These are phyloP conservation scores for Takifugu bimaculatus DNA, from an alignment of 2,113 vertebrate species.

Conservation along the genomic window DNA sequence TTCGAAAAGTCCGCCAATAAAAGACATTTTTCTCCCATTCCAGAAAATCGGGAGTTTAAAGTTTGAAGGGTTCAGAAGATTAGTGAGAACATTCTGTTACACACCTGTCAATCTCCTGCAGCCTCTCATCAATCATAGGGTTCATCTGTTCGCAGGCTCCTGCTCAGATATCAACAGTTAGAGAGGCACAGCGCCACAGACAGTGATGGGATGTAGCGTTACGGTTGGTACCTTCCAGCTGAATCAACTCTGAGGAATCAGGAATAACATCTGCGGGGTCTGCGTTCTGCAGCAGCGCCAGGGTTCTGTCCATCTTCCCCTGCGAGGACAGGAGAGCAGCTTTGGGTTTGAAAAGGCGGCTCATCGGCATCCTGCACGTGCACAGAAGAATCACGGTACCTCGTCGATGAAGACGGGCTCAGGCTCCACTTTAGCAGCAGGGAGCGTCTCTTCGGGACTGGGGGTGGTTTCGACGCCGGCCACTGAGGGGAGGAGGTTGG, in stretches of 20 bases:
- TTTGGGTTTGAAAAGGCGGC: no score
- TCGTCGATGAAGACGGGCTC: constrained; percentile 93
- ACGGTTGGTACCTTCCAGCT: constrained; percentile 84
- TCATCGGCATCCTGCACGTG: background rate
- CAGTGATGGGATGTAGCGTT: constrained; percentile 7
- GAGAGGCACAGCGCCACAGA: background rate
- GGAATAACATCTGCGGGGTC: constrained; percentile 86
- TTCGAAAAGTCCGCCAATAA: no score
- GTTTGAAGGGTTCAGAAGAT: no score
- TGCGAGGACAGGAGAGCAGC: constrained; percentile 48
- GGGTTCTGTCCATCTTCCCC: constrained; percentile 90
- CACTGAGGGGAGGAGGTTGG: constrained; percentile 28
- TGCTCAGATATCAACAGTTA: constrained; percentile 60
- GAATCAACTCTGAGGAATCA: constrained; percentile 83
- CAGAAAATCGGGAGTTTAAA: no score
- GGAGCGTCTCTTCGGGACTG: constrained; percentile 72
- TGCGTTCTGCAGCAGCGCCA: constrained; percentile 88
- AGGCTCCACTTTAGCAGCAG: constrained; percentile 82
- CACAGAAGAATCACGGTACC: constrained; percentile 63
- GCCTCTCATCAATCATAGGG: constrained; percentile 94
- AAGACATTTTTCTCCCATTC: no score
- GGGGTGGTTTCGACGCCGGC: constrained; percentile 74
- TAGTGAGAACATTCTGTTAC: background rate
- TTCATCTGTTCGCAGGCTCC: constrained; percentile 96
- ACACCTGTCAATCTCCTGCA: constrained; percentile 96